phyloP scores from a whole-genome alignment of 2,113 vertebrate species.

The Emydocephalus ijimae region DNA sequence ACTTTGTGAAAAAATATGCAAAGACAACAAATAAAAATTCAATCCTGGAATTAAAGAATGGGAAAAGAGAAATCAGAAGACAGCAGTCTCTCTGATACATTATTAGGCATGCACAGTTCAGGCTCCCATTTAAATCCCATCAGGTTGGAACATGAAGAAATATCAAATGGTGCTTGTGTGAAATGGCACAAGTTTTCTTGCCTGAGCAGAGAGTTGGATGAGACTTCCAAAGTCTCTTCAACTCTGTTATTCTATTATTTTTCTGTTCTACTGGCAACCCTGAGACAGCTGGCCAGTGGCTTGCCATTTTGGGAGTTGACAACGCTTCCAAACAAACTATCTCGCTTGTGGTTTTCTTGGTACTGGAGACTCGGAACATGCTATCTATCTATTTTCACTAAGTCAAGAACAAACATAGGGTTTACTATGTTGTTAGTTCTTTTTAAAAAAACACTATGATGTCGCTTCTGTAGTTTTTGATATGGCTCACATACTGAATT shows the following conservation, averaged over 20 bases:
- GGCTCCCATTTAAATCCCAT: too few species aligned
- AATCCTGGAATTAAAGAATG: conserved; percentile 9
- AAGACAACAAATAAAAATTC: background rate
- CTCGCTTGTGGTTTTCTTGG: too few species aligned
- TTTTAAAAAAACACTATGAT: background rate
- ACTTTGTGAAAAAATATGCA: conserved; percentile 7
- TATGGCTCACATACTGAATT: background rate
- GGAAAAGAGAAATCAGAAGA: background rate
- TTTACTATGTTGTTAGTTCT: background rate
- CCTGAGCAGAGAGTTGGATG: background rate
- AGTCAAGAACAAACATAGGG: background rate
- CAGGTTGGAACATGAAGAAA: background rate
- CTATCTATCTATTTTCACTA: background rate
- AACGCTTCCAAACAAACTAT: too few species aligned
- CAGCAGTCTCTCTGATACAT: background rate
- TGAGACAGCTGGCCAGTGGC: too few species aligned
- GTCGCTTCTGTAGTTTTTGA: background rate
- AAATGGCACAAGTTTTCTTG: background rate
- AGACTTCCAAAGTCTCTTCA: background rate
- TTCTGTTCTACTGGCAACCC: background rate
- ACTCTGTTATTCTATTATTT: background rate
- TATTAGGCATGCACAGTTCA: too few species aligned
- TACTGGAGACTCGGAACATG: too few species aligned
- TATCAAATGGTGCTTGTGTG: background rate
- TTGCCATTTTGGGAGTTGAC: too few species aligned